Base-by-base conservation (phyloP, 2,797 vertebrate genomes). In the Acropternis orthonyx region DNA sequence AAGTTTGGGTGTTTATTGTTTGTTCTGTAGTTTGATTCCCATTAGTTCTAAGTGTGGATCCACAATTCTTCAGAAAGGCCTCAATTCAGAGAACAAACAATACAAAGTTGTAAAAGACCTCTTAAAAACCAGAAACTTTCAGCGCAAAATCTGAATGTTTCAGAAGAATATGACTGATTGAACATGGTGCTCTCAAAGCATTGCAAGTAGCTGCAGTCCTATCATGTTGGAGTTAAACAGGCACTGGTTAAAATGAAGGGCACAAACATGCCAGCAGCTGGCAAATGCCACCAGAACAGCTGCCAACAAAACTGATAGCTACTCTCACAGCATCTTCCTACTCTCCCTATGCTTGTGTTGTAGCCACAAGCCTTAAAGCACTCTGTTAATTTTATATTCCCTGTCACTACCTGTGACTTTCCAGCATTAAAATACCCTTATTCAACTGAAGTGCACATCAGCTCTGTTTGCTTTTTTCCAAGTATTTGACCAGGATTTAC, bases 271-370 rank as follows among this genome's bases (percentile, higher is more conserved):
- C 94, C 89, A 58, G 67, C 80, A 68, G 73, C 68, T 93, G 88
- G 71, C 69, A 95, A 72, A 92, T 95, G 92, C 96, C 92, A 94
- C 88, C 87, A 95, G 54, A 95, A 69, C 67, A 87, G 92, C 92
- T 96, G 90, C 95, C 89, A 94, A 3, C 51, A 91, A 80, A 94
- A 80, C 54, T 77, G 95, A 96, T 86, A 89, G 92, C 77, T 90
- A 49, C 6, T 94, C 86, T 87, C 41, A 27, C 19, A 74, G 88
- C 26, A 78, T 95, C 92, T 93, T 94, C 55, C 67, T 59, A 67
- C 54, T 32, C 58, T 76, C 65, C 81, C 41, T 92, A 11, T 7
- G 10, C 80, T 91, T 91, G 63, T 86, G 51, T 82, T 95, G 82
- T 7, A 91, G 34, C 73, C 52, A 49, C 73, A 91, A 92, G 75